A percentile compares a stretch with the other conserved stretches of the same genome.
Evolutionary conservation across 2,113 vertebrate species (phyloP).

Genomic region (Tursiops truncatus): DNA sequence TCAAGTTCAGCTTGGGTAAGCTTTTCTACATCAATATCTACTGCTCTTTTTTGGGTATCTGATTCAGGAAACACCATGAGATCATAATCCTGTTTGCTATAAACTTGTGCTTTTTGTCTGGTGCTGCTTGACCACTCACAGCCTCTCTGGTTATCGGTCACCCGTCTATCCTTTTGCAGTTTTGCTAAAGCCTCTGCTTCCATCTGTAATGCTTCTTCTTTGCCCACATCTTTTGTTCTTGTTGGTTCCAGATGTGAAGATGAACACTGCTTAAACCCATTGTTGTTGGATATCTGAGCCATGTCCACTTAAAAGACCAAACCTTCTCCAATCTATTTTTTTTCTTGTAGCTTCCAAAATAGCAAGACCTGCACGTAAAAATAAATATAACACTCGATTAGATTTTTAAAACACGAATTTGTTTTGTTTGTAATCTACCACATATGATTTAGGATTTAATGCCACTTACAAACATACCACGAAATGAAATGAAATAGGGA

Average conservation of each 20-base stretch:
- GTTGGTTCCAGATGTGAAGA: slow-evolving; percentile 80
- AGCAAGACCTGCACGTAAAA: slow-evolving; percentile 77
- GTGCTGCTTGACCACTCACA: slow-evolving; percentile 77
- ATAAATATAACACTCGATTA: slow-evolving; percentile 52
- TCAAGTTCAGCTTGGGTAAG: slow-evolving; percentile 94
- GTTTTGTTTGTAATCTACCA: slow-evolving; percentile 44
- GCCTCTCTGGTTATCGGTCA: slow-evolving; percentile 77
- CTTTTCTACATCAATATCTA: slow-evolving; percentile 94
- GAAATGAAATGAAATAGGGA: slow-evolving; percentile 21
- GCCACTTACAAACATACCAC: slow-evolving; percentile 30
- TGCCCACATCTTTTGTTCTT: slow-evolving; percentile 91
- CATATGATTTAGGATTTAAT: background rate
- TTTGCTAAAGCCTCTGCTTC: slow-evolving; percentile 96
- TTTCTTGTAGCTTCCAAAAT: slow-evolving; percentile 62
- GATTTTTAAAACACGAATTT: slow-evolving; percentile 29
- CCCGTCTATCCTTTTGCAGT: slow-evolving; percentile 89
- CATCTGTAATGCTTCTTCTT: slow-evolving; percentile 99
- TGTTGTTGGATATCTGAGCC: slow-evolving; percentile 95
- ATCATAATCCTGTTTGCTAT: slow-evolving; percentile 89
- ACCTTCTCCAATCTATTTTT: slow-evolving; percentile 40
- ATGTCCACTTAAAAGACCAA: slow-evolving; percentile 88
- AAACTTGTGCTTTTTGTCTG: slow-evolving; percentile 80
- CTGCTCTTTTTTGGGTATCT: slow-evolving; percentile 86
- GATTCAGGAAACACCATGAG: slow-evolving; percentile 97
- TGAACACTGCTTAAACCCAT: slow-evolving; percentile 90